These are phyloP conservation scores for Hippocampus barbouri DNA, from an alignment of 2,113 vertebrate species.

Conservation along the genomic window DNA sequence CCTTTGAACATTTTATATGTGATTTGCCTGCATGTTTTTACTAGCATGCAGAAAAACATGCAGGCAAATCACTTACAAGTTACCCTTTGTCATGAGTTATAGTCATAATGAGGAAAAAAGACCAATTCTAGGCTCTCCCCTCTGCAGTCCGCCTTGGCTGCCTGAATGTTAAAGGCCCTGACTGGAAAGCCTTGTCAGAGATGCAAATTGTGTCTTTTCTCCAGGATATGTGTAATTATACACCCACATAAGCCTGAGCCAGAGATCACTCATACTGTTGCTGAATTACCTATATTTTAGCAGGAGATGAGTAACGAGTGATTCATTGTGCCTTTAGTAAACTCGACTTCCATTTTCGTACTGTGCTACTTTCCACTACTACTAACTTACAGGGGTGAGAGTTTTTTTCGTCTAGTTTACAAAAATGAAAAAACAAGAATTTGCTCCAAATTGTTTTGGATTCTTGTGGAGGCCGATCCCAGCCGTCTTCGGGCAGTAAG, in stretches of 20 bases:
- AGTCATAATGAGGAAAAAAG: conserved; percentile 8
- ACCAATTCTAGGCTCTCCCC: conserved; percentile 1
- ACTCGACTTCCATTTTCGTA: conserved; percentile 46
- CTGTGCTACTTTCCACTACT: background rate
- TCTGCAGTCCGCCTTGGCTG: conserved; percentile 5
- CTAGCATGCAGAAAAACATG: background rate
- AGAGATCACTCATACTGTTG: conserved; percentile 22
- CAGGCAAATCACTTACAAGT: background rate
- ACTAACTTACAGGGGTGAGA: too few relatives aligned
- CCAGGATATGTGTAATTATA: background rate
- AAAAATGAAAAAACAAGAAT: too few relatives aligned
- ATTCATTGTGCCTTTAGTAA: conserved; percentile 33
- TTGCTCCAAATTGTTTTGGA: too few relatives aligned
- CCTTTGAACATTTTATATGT: conserved; percentile 9
- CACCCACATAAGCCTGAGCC: conserved; percentile 14
- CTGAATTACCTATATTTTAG: conserved; percentile 24
- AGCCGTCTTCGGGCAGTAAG: too few relatives aligned
- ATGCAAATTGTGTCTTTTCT: conserved; percentile 45
- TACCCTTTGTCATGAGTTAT: background rate
- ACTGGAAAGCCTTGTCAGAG: conserved; percentile 29
- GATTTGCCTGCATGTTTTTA: conserved; percentile 7
- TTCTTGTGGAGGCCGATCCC: too few relatives aligned
- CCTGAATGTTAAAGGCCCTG: conserved; percentile 2
- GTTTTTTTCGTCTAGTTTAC: too few relatives aligned
- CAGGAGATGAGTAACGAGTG: conserved; percentile 5